Percentiles rank a stretch among this genome's conserved stretches.
Evolutionary conservation across 1,140 invertebrate species (phyloP).

Genomic region (Tribolium castaneum): DNA sequence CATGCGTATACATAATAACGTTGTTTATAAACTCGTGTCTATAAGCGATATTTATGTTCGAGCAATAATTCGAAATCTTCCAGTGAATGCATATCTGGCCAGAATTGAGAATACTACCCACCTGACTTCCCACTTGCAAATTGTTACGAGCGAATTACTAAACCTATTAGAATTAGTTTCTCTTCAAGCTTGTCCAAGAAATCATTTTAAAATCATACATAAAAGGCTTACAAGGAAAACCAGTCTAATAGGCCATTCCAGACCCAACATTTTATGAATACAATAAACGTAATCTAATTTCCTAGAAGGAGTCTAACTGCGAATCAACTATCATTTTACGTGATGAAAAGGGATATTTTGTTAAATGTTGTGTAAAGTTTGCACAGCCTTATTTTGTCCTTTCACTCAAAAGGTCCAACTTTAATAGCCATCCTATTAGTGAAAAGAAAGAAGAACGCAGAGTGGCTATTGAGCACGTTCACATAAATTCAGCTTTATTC

Average conservation of each 20-base stretch:
- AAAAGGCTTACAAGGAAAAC: neutral
- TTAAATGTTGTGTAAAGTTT: neutral
- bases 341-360: neutral
- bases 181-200: neutral
- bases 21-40: constrained; percentile 6
- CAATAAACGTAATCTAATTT: too few species aligned
- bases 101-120: constrained; percentile 8
- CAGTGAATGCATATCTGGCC: neutral
- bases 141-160: neutral
- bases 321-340: too few species aligned
- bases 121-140: constrained; percentile 5
- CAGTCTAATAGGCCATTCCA: neutral
- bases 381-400: neutral
- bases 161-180: constrained; percentile 8
- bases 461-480: neutral
- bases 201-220: neutral
- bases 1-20: constrained; percentile 3
- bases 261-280: too few species aligned
- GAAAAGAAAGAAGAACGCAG: neutral
- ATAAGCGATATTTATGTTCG: constrained; percentile 5
- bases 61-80: constrained; percentile 14
- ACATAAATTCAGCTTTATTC: neutral
- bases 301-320: too few species aligned
- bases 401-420: neutral
- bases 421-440: neutral